These are phyloP conservation scores for Volucella inanis DNA, from an alignment of 2,888 invertebrate genomes.

Conservation along the genomic window DNA sequence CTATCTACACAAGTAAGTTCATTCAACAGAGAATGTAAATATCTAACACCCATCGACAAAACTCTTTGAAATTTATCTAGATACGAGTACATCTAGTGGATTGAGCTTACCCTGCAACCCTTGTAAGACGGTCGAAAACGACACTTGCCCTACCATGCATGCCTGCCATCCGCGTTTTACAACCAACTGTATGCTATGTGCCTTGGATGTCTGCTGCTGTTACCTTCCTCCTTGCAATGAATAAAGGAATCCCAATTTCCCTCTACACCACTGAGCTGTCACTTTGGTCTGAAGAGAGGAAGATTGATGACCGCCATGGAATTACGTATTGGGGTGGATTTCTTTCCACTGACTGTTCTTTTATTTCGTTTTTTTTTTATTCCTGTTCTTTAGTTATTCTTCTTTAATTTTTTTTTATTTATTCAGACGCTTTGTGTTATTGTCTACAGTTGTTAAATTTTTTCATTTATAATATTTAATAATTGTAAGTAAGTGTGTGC, in stretches of 20 bases:
- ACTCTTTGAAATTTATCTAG: conserved; percentile 5
- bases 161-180: conserved; percentile 51
- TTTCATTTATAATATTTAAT: conserved; percentile 13
- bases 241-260: conserved; percentile 73
- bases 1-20: too few relatives aligned
- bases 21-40: too few relatives aligned
- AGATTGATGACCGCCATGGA: conserved; percentile 84
- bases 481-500: too few relatives aligned
- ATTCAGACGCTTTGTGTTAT: conserved; percentile 23
- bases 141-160: conserved; percentile 57
- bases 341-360: conserved; percentile 58
- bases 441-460: conserved; percentile 25
- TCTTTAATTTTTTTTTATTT: conserved; percentile 29
- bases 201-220: conserved; percentile 19
- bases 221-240: conserved; percentile 71
- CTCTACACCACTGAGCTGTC: conserved; percentile 82
- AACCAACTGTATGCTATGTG: conserved; percentile 59
- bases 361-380: conserved; percentile 64
- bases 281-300: conserved; percentile 82
- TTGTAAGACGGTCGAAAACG: conserved; percentile 44
- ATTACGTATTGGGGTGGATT: conserved; percentile 79
- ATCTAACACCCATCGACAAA: conserved; percentile 9
- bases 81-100: neutral
- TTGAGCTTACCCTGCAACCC: conserved; percentile 6
- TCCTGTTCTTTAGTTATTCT: conserved; percentile 20